Percentiles rank a stretch among this genome's conserved stretches.
These are phyloP conservation scores for Jacana jacana DNA, from an alignment of 2,113 vertebrate species.

Conservation along the genomic window DNA sequence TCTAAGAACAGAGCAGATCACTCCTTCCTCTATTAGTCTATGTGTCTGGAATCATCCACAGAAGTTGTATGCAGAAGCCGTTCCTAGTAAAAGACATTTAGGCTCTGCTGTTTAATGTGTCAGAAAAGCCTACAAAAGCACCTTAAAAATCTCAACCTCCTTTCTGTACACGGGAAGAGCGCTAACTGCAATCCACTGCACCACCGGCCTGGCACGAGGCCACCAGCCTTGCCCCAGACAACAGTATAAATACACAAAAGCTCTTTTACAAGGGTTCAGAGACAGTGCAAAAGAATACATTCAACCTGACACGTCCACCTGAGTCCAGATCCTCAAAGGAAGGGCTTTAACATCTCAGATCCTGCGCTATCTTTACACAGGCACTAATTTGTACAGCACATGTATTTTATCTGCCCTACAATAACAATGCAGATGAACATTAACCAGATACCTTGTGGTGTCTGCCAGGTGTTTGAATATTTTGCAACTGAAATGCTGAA, in stretches of 20 bases:
- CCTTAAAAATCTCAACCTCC: neutral
- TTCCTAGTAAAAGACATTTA: neutral
- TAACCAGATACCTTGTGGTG: constrained; percentile 30
- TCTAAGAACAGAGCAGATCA: neutral
- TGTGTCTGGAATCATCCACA: neutral
- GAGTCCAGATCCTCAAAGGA: neutral
- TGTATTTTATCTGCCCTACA: neutral
- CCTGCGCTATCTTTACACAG: constrained; percentile 10
- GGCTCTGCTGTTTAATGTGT: neutral
- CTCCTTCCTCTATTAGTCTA: neutral
- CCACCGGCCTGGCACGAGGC: constrained; percentile 21
- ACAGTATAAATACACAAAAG: constrained; percentile 41
- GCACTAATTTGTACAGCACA: constrained; percentile 9
- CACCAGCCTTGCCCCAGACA: constrained; percentile 47
- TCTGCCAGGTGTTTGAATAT: constrained; percentile 39
- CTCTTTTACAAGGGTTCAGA: constrained; percentile 44
- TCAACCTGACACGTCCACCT: neutral
- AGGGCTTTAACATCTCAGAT: neutral
- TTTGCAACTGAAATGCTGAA: constrained; percentile 5
- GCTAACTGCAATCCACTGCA: neutral
- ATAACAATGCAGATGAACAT: neutral
- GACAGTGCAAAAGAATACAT: constrained; percentile 23
- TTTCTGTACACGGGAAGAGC: neutral
- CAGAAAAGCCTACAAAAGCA: neutral
- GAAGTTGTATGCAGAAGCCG: neutral